A percentile compares a stretch with the other conserved stretches of the same genome.
These are phyloP conservation scores for Micromesistius poutassou DNA, from an alignment of 2,797 vertebrate genomes.

Conservation along the genomic window DNA sequence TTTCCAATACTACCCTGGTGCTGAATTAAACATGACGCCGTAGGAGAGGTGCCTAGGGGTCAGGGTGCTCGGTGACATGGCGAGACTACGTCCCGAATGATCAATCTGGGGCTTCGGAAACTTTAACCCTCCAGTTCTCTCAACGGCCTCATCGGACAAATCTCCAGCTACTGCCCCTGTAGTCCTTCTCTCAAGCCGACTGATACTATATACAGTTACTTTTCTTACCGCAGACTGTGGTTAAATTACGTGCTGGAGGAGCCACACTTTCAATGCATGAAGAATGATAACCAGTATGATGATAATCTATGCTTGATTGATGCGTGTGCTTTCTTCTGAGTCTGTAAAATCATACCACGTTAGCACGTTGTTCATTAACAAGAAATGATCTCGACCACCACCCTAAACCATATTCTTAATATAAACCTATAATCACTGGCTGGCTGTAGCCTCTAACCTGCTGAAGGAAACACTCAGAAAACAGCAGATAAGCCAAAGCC, in stretches of 20 bases:
- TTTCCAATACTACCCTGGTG: slow-evolving; percentile 76
- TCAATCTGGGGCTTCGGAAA: slow-evolving; percentile 63
- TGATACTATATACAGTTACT: background rate
- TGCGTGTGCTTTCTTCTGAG: background rate
- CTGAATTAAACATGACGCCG: slow-evolving; percentile 85
- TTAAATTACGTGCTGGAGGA: background rate
- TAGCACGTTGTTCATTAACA: background rate
- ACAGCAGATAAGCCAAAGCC: slow-evolving; percentile 23
- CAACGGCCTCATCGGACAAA: background rate
- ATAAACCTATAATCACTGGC: slow-evolving; percentile 59
- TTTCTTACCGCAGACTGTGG: background rate
- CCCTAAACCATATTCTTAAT: slow-evolving; percentile 57
- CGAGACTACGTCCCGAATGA: slow-evolving; percentile 25
- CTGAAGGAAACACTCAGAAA: slow-evolving; percentile 35
- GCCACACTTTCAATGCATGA: background rate
- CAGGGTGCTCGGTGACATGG: slow-evolving; percentile 71
- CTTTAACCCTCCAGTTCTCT: slow-evolving; percentile 36
- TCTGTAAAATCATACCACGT: background rate
- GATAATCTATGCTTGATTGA: background rate
- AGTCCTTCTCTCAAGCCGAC: background rate
- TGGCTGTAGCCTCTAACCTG: slow-evolving; percentile 29
- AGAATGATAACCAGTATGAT: background rate
- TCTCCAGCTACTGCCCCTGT: background rate
- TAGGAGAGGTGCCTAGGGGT: slow-evolving; percentile 67
- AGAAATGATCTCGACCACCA: slow-evolving; percentile 36